Evolutionary conservation across 2,113 vertebrate species (phyloP).

Genomic region (Herpailurus yagouaroundi): DNA sequence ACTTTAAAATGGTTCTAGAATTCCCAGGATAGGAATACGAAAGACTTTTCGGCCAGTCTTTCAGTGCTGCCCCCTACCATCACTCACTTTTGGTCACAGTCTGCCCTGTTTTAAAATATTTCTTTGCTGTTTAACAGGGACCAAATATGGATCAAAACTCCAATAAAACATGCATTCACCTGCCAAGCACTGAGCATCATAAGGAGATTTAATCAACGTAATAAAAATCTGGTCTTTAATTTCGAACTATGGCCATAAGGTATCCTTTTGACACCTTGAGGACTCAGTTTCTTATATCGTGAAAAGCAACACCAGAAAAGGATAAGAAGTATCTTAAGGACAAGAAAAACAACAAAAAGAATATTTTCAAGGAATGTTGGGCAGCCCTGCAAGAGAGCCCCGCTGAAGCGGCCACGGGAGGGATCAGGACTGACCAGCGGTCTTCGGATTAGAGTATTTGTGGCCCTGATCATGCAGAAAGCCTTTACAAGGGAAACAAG

Average conservation of each 20-base stretch:
- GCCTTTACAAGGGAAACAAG: not conserved
- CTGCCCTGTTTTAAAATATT: not conserved
- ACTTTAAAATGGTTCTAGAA: not conserved
- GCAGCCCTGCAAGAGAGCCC: not conserved
- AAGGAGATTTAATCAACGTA: not conserved
- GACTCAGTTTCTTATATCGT: not conserved
- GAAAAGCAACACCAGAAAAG: constrained; percentile 18
- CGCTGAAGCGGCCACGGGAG: fast-evolving
- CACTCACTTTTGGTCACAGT: not conserved
- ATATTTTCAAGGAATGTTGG: fast-evolving
- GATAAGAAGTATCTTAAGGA: not conserved
- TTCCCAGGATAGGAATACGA: not conserved
- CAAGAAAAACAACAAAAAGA: not conserved
- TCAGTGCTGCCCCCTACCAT: not conserved
- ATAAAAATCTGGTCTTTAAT: not conserved
- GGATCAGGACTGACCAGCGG: fast-evolving
- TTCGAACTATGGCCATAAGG: not conserved
- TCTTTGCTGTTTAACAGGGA: not conserved
- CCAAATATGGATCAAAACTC: not conserved
- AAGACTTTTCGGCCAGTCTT: not conserved
- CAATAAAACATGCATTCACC: not conserved
- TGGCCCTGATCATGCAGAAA: not conserved
- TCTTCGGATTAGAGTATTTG: fast-evolving
- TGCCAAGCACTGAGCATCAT: not conserved
- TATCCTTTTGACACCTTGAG: not conserved